Base-by-base conservation (phyloP, 2,113 vertebrate genomes). In the Tupaia chinensis region DNA sequence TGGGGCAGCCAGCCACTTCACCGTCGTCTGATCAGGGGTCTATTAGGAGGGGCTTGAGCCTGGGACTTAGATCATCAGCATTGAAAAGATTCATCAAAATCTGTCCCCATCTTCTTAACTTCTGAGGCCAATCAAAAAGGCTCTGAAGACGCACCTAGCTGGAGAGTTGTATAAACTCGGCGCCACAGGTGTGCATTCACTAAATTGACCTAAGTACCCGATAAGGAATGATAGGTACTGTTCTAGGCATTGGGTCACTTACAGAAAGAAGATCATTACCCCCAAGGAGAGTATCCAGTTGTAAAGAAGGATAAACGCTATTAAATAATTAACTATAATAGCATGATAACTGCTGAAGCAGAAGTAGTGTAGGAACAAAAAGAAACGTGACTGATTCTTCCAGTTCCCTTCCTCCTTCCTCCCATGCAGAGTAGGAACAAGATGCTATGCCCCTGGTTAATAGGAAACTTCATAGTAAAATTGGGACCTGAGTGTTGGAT, bases 271-370 rank as follows among this genome's bases (percentile, higher is more conserved):
- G 27, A 83, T 69, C 65, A 9, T 69, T 69, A 53, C 85, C 77
- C 23, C 65, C 70, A 74, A 91, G 19, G 17, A 96, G 19, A 93
- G 13, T 91, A 69, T 77, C 29, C 23, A 91, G 25, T 88, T 97
- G 23, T 56, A 91, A 91, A 73, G 12, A 32, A 92, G 14, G 20
- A 69, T 66, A 80, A 73, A 88, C 82, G 84, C 70, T 80, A 89
- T 79, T 87, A 87, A 95, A 69, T 93, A 92, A 94, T 79, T 95
- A 84, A 83, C 25, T 80, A 34, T 44, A 95, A 85, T 93, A 95
- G 60, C n/a, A 3, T 54, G 27, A 20, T 82, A 87, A 94, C 54
- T 76, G 16, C 65, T 84, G n/a, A 77, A 92, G 84, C 20, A 80
- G 53, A 93, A 81, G 34, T 65, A n/a, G 17, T 61, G 13, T 29